Evolutionary conservation across 2,113 vertebrate species (phyloP).

Genomic region (Tragulus kanchil): DNA sequence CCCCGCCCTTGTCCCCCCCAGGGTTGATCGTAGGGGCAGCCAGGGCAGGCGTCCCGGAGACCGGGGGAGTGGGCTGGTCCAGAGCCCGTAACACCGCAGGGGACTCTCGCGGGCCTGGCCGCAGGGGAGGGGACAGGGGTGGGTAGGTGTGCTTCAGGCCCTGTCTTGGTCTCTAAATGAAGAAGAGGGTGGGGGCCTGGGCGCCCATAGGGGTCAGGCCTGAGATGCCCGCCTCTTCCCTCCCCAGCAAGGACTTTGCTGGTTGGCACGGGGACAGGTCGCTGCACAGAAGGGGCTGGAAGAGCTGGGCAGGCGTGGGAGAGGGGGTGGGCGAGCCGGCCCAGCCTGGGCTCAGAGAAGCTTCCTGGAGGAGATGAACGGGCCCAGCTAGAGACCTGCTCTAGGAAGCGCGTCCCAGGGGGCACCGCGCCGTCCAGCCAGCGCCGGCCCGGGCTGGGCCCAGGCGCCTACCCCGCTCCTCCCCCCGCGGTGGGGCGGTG

Average conservation of each 20-base stretch:
- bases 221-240: background rate
- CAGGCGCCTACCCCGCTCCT: too few relatives aligned
- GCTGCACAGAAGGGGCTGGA: background rate
- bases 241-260: background rate
- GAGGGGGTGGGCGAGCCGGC: background rate
- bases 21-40: background rate
- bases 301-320: background rate
- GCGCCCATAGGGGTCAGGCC: background rate
- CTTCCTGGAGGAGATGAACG: background rate
- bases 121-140: background rate
- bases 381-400: background rate
- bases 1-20: background rate
- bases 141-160: background rate
- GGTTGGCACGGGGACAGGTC: background rate
- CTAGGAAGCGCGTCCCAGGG: background rate
- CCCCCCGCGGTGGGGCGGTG: fast-evolving
- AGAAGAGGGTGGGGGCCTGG: background rate
- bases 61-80: background rate
- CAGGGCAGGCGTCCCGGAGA: background rate
- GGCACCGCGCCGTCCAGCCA: background rate
- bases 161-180: background rate
- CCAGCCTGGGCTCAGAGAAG: background rate
- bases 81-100: background rate
- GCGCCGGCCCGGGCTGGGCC: background rate
- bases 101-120: background rate